phyloP scores from a whole-genome alignment of 2,113 vertebrate genomes.

The Panthera leo region DNA sequence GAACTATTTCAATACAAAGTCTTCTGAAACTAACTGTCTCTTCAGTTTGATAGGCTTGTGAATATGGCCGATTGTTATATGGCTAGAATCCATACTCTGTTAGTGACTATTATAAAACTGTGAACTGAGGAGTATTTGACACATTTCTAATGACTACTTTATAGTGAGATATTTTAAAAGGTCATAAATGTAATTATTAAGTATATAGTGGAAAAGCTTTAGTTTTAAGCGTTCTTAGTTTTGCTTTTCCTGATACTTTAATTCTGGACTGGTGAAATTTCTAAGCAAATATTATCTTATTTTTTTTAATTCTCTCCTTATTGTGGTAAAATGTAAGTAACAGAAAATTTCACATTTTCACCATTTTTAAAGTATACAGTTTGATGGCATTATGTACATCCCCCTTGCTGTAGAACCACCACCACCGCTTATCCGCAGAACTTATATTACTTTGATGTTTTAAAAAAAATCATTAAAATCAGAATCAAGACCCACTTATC shows the following conservation, averaged over 20 bases:
- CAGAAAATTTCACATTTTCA: not conserved
- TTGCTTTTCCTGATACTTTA: not conserved
- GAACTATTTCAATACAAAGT: not conserved
- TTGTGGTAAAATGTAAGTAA: not conserved
- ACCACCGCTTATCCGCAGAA: not conserved
- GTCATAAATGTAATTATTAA: conserved; percentile 6
- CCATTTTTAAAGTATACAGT: not conserved
- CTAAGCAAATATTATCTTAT: not conserved
- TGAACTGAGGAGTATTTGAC: not conserved
- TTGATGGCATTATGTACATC: not conserved
- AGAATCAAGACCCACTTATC: conserved; percentile 12
- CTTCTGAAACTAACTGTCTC: not conserved
- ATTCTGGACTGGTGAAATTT: not conserved
- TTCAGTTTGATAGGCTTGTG: not conserved
- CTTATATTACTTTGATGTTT: not conserved
- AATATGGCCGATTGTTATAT: not conserved
- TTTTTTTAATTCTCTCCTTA: not conserved
- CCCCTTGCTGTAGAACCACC: not conserved
- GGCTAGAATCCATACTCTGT: not conserved
- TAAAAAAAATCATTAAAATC: not conserved
- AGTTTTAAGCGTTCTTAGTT: not conserved
- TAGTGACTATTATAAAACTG: not conserved
- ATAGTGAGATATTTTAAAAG: not conserved
- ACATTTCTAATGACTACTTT: not conserved
- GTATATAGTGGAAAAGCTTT: not conserved